Evolutionary conservation across 2,797 vertebrate species (phyloP).

Genomic region (Hippopotamyrus pictus): DNA sequence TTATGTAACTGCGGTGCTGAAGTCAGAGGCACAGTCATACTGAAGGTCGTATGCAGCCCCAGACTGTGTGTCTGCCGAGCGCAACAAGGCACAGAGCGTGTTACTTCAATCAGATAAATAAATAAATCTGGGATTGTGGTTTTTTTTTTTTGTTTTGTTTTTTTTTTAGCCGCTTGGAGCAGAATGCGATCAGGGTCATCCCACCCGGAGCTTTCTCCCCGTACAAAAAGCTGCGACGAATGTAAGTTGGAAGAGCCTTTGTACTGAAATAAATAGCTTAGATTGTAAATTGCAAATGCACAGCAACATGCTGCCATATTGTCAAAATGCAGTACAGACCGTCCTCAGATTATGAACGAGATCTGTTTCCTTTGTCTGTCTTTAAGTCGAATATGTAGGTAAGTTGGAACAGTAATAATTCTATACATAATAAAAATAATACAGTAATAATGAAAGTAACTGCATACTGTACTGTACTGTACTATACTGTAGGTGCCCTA

Average conservation of each 20-base stretch:
- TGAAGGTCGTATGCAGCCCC: background rate
- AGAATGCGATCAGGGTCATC: slow-evolving; percentile 95
- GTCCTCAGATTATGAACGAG: background rate
- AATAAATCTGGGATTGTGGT: background rate
- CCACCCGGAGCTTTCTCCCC: slow-evolving; percentile 92
- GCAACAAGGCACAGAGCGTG: background rate
- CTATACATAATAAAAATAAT: background rate
- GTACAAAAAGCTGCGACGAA: slow-evolving; percentile 93
- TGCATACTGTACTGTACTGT: background rate
- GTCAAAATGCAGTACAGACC: background rate
- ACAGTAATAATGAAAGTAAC: background rate
- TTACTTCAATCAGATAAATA: background rate
- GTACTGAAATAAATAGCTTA: background rate
- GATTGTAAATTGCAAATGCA: background rate
- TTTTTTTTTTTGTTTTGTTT: slow-evolving; percentile 14
- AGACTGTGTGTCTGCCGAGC: background rate
- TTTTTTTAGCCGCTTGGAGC: slow-evolving; percentile 85
- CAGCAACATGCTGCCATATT: background rate
- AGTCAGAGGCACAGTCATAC: background rate
- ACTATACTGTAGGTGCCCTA: background rate
- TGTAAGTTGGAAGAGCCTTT: slow-evolving; percentile 71
- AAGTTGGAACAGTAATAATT: background rate
- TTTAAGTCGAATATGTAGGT: background rate
- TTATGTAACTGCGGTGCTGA: background rate
- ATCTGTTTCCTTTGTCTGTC: background rate